These are phyloP conservation scores for Halcyon senegalensis DNA, from an alignment of 2,113 vertebrate species.

Conservation along the genomic window DNA sequence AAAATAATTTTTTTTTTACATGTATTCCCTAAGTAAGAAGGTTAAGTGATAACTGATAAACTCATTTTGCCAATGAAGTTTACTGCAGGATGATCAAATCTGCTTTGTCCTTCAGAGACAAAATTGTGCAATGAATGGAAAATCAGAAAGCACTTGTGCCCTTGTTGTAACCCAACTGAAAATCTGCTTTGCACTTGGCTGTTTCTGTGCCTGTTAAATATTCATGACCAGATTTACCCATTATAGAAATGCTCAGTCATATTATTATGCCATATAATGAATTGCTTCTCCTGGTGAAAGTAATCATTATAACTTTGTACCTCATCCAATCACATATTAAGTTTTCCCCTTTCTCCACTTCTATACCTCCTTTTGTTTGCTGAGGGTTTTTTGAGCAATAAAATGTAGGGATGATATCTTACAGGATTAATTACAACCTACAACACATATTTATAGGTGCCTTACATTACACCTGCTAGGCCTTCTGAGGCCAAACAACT, in stretches of 20 bases:
- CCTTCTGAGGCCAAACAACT: neutral
- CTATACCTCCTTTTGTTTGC: neutral
- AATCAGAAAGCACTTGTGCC: neutral
- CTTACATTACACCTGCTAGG: neutral
- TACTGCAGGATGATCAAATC: neutral
- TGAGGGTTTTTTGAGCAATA: neutral
- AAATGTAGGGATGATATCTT: neutral
- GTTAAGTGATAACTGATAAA: neutral
- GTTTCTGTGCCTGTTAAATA: neutral
- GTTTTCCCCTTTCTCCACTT: neutral
- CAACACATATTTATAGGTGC: neutral
- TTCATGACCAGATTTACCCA: neutral
- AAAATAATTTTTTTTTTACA: neutral
- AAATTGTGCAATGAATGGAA: neutral
- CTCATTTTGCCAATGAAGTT: neutral
- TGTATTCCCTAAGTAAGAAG: neutral
- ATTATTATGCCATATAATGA: neutral
- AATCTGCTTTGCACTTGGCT: neutral
- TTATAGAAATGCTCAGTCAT: neutral
- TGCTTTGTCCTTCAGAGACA: neutral
- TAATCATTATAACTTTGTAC: neutral
- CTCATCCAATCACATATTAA: neutral
- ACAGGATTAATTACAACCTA: neutral
- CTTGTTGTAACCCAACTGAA: neutral
- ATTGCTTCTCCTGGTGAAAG: neutral